Percentiles rank a stretch among this genome's conserved stretches.
Evolutionary conservation across 2,888 invertebrate genomes (phyloP).

Genomic region (Philaethria dido): DNA sequence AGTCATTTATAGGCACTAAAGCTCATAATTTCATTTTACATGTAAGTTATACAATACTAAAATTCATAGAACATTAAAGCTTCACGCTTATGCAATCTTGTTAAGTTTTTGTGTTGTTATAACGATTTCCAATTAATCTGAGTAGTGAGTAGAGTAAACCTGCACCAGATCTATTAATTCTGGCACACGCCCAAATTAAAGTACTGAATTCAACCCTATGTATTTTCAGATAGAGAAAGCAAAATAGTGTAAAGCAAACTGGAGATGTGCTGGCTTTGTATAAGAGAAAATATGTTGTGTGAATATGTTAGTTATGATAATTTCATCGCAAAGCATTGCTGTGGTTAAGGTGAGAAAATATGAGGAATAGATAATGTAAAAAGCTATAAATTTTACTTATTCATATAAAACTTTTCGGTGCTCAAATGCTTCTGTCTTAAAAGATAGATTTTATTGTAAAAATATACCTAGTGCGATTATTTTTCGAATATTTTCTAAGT

Average conservation of each 20-base stretch:
- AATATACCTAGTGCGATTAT: no score
- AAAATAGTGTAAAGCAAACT: constrained; percentile 2
- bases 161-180: constrained; percentile 19
- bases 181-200: constrained; percentile 19
- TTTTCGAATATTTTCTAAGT: no score
- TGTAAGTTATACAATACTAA: no score
- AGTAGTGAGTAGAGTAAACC: constrained; percentile 23
- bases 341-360: not conserved
- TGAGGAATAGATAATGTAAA: not conserved
- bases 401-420: no score
- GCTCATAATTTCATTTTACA: no score
- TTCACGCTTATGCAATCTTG: not conserved
- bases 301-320: not conserved
- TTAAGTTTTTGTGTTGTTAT: constrained; percentile 1
- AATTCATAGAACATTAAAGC: not conserved
- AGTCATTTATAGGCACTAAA: no score
- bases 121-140: constrained; percentile 23
- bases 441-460: no score
- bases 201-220: constrained; percentile 12
- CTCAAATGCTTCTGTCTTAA: no score
- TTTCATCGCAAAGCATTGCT: not conserved
- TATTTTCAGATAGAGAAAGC: constrained; percentile 1
- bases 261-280: not conserved
- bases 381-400: no score
- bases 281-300: not conserved